These are phyloP conservation scores for Thumatha senex DNA, from an alignment of 2,888 invertebrate genomes.

Conservation along the genomic window DNA sequence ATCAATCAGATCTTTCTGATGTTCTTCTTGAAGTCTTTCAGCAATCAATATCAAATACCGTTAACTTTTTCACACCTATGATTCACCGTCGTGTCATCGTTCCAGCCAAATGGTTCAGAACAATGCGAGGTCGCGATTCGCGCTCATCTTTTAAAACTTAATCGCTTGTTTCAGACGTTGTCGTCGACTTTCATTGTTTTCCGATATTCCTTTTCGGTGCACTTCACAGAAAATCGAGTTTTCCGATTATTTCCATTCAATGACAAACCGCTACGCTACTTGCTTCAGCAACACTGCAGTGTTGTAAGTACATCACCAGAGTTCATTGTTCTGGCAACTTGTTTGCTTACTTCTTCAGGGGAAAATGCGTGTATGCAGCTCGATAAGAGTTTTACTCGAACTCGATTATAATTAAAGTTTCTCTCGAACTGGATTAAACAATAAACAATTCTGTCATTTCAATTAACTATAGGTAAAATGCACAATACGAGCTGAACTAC, in stretches of 20 bases:
- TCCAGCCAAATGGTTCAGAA: constrained; percentile 38
- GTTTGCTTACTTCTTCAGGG: constrained; percentile 16
- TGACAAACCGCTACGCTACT: background rate
- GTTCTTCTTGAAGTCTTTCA: background rate
- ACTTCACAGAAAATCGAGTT: constrained; percentile 23
- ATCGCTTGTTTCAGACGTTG: constrained; percentile 40
- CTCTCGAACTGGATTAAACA: too few species aligned
- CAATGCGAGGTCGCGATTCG: constrained; percentile 38
- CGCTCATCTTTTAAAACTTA: constrained; percentile 44
- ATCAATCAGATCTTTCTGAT: background rate
- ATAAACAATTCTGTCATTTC: too few species aligned
- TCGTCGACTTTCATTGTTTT: constrained; percentile 46
- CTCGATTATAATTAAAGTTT: too few species aligned
- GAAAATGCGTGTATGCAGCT: too few species aligned
- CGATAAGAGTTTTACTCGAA: too few species aligned
- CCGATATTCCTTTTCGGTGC: constrained; percentile 44
- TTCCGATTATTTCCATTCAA: constrained; percentile 15
- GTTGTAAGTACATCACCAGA: constrained; percentile 19
- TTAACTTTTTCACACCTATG: constrained; percentile 1
- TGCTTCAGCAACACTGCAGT: background rate
- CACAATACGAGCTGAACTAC: too few species aligned
- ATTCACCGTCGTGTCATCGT: constrained; percentile 2
- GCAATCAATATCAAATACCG: background rate
- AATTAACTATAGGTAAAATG: too few species aligned
- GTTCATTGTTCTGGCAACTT: constrained; percentile 15